Evolutionary conservation across 2,113 vertebrate genomes (phyloP).

Genomic region (Dryoscopus gambensis): DNA sequence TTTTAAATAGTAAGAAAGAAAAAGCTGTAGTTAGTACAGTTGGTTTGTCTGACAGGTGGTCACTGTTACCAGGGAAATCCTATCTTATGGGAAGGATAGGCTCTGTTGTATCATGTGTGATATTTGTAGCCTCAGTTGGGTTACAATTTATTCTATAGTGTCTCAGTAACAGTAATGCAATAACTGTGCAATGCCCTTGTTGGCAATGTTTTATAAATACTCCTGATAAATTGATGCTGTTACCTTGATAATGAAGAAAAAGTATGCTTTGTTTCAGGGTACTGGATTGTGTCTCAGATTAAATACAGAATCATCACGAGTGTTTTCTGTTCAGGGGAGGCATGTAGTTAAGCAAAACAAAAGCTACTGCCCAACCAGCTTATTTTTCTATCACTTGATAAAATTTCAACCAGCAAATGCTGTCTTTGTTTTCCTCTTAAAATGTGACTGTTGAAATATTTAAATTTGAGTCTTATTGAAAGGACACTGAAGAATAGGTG

Average conservation of each 20-base stretch:
- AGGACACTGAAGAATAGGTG: not conserved
- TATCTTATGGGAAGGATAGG: rapidly evolving
- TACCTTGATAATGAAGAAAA: not conserved
- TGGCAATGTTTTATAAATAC: not conserved
- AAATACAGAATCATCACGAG: not conserved
- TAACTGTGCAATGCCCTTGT: not conserved
- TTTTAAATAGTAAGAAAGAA: not conserved
- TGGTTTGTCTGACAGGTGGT: not conserved
- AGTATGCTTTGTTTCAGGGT: not conserved
- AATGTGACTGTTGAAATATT: not conserved
- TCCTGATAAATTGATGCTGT: not conserved
- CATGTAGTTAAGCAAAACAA: not conserved
- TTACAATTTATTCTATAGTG: not conserved
- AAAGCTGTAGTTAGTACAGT: not conserved
- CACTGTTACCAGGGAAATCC: not conserved
- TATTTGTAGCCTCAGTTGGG: not conserved
- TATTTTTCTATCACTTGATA: not conserved
- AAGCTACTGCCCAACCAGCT: not conserved
- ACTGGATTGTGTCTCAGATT: not conserved
- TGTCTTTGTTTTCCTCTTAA: not conserved
- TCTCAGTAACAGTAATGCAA: not conserved
- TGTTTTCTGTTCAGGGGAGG: not conserved
- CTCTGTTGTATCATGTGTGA: not conserved
- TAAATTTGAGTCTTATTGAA: not conserved
- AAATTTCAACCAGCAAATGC: not conserved